phyloP scores from a whole-genome alignment of 2,113 vertebrate genomes.

The Rhinopomastus cyanomelas region DNA sequence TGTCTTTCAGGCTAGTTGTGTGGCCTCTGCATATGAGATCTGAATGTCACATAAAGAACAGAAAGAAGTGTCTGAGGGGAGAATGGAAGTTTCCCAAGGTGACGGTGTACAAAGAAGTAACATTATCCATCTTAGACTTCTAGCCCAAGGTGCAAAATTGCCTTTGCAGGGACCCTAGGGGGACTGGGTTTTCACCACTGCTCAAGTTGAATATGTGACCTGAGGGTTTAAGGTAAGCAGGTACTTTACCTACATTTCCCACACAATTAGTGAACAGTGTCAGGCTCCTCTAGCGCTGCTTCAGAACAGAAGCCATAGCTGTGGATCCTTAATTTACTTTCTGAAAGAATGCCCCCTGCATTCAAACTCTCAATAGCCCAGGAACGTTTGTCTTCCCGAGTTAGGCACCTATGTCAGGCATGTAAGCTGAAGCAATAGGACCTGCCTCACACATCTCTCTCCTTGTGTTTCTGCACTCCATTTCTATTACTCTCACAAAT shows the following conservation, averaged over 20 bases:
- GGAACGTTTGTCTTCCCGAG: not conserved
- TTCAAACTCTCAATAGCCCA: not conserved
- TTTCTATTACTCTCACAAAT: not conserved
- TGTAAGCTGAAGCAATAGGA: not conserved
- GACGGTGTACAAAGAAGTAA: not conserved
- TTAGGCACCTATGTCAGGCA: not conserved
- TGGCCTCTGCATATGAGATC: not conserved
- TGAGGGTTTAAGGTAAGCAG: not conserved
- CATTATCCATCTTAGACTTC: not conserved
- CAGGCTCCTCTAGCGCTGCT: not conserved
- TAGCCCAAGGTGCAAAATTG: not conserved
- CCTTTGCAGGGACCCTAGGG: not conserved
- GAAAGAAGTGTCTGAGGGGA: not conserved
- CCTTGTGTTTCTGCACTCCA: not conserved
- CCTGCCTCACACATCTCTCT: not conserved
- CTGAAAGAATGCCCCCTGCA: not conserved
- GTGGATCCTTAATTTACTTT: not conserved
- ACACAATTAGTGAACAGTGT: not conserved
- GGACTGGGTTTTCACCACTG: not conserved
- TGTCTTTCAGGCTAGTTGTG: not conserved
- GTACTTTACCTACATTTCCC: not conserved
- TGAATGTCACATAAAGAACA: not conserved
- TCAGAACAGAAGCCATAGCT: not conserved
- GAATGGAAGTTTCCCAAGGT: not conserved
- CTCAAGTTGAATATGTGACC: not conserved